phyloP scores from a whole-genome alignment of 2,113 vertebrate species.

The Hypocryptadius cinnamomeus region DNA sequence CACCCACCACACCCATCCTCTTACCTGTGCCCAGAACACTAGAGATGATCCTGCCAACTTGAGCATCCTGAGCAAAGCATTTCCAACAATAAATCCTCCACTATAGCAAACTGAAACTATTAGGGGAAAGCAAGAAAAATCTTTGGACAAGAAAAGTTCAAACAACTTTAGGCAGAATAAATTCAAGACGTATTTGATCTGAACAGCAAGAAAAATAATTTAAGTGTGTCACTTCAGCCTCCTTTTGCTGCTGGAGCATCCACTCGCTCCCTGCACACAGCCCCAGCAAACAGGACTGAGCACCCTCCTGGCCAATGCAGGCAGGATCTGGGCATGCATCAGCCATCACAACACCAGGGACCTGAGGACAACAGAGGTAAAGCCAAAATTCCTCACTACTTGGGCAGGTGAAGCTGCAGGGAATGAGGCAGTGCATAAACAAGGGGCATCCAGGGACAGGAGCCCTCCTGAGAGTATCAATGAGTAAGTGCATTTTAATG shows the following conservation, averaged over 20 bases:
- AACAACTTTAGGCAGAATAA: background rate
- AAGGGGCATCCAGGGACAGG: accelerated
- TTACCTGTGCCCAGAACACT: accelerated
- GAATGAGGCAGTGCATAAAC: accelerated
- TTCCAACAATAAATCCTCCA: background rate
- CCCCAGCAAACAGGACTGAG: background rate
- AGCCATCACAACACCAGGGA: background rate
- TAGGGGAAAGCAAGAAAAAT: background rate
- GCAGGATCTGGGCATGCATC: accelerated
- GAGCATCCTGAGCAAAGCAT: background rate
- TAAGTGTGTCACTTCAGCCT: background rate
- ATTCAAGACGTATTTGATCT: background rate
- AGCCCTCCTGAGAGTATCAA: background rate
- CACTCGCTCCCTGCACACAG: accelerated
- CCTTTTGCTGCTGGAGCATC: background rate
- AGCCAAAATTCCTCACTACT: background rate
- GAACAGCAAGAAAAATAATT: background rate
- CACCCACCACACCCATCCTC: too few species aligned
- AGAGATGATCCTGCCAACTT: background rate
- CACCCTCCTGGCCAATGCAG: accelerated
- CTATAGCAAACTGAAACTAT: background rate
- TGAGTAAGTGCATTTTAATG: background rate
- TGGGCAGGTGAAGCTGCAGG: background rate
- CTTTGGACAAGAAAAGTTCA: background rate
- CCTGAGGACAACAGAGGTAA: background rate